A percentile compares a stretch with the other conserved stretches of the same genome.
These are phyloP conservation scores for Arizona elegans DNA, from an alignment of 2,113 vertebrate genomes.

Conservation along the genomic window DNA sequence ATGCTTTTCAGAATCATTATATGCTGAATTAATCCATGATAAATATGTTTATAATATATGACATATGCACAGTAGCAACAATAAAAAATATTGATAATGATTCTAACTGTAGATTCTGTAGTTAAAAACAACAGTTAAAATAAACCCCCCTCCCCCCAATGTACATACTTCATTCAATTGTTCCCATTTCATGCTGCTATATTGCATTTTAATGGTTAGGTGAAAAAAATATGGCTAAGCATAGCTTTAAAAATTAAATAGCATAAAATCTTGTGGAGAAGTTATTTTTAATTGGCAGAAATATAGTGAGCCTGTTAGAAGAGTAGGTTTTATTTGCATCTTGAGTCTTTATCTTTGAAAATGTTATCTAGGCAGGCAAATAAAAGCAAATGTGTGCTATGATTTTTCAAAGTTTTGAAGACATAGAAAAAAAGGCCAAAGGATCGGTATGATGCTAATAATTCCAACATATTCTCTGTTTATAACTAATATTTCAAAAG, in stretches of 20 bases:
- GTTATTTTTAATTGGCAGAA: not conserved
- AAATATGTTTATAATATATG: slow-evolving; percentile 7
- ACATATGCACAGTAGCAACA: not conserved
- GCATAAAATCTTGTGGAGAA: not conserved
- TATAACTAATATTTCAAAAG: not conserved
- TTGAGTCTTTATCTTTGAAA: not conserved
- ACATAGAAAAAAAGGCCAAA: not conserved
- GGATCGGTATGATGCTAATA: not conserved
- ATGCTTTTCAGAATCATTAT: slow-evolving; percentile 32
- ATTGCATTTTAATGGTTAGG: not conserved
- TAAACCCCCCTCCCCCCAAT: not conserved
- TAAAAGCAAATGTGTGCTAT: not conserved
- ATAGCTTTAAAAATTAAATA: slow-evolving; percentile 19
- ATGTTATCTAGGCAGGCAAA: not conserved
- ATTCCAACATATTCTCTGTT: not conserved
- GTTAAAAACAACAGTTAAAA: slow-evolving; percentile 11
- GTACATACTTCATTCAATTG: slow-evolving; percentile 5
- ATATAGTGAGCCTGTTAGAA: not conserved
- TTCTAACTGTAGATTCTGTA: slow-evolving; percentile 10
- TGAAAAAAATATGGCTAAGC: not conserved
- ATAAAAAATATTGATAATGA: slow-evolving; percentile 35
- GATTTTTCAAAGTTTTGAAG: not conserved
- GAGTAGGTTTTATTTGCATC: slow-evolving; percentile 1
- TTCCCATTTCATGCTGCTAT: slow-evolving; percentile 11
- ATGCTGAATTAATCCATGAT: slow-evolving; percentile 33